Base-by-base conservation (phyloP, 1,140 invertebrate genomes). In the Gryon sp. region DNA sequence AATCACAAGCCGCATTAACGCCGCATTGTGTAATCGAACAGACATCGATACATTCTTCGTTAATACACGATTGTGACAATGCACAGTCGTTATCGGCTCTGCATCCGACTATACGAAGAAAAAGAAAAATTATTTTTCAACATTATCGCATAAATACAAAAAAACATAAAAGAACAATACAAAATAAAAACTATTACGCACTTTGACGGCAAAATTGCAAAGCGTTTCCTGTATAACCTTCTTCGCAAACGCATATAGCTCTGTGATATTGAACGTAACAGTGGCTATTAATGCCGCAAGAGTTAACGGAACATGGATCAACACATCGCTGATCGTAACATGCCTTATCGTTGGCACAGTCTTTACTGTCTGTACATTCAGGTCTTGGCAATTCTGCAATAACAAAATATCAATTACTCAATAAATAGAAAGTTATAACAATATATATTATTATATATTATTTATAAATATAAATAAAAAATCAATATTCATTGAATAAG, bases 21-120 rank as follows among this genome's bases (percentile, higher is more conserved):
- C 96, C 96, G 81, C 96, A 97, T 28, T 94, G 93, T 1, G 94
- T 93, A 60, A 93, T 92, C 2, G 90, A 83, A 78, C 96, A 97
- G 0, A 95, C 93, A 84, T 97, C 93, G 14, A 94, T 87, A 83
- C 96, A 98, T 80, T 96, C 91, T 30, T 93, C 90, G 69, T 96
- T 95, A 52, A 97, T 91, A 80, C 96, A 98, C 16, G 95, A 94
- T 86, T 96, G 92, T 26, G 92, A 92, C 16, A 93, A 89, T 2
- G 94, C 91, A 84, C 96, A 98, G 57, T 97, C 96, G 19, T 92
- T 92, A 82, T 97, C 95, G 53, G 92, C 92, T 70, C 94, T 91
- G 83, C 96, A 98, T 79, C 96, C 95, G 78, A 96, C 92, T 95
- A n/a, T n/a, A n/a, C n/a, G n/a, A n/a, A n/a, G n/a, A n/a, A n/a